phyloP scores from a whole-genome alignment of 2,797 vertebrate species.

The Tarsius wallacei region DNA sequence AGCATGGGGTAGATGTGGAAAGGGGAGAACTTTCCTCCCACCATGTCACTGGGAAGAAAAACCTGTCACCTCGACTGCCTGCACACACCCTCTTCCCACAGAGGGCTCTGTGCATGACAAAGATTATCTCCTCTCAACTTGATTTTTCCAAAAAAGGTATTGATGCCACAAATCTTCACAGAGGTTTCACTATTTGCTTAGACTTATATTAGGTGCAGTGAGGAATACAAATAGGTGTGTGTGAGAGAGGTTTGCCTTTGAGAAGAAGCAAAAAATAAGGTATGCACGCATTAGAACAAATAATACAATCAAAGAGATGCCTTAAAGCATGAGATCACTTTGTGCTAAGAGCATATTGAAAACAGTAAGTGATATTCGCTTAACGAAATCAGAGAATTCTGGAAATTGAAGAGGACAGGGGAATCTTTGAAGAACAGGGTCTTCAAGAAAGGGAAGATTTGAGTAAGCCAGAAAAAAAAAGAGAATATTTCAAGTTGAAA shows the following conservation, averaged over 20 bases:
- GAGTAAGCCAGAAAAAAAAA: neutral
- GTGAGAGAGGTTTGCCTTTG: neutral
- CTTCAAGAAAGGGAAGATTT: neutral
- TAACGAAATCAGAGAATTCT: conserved; percentile 18
- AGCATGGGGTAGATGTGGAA: neutral
- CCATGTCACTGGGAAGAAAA: neutral
- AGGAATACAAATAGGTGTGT: neutral
- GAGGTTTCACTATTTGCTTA: conserved; percentile 28
- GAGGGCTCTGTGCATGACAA: conserved; percentile 10
- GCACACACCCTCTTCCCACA: neutral
- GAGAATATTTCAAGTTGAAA: neutral
- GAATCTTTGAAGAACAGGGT: neutral
- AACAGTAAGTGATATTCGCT: neutral
- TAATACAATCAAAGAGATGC: neutral
- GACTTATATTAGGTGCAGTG: neutral
- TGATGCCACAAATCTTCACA: conserved; percentile 45
- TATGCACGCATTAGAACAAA: neutral
- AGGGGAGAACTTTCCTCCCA: neutral
- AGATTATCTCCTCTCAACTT: neutral
- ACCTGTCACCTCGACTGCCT: neutral
- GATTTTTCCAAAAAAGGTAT: conserved; percentile 48
- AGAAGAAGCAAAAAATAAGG: conserved; percentile 20
- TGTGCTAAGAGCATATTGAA: neutral
- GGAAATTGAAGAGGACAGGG: conserved; percentile 7
- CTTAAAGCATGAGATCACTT: neutral